Conservation (phyloP, 1,140 invertebrate genomes). For the Heliconius himera region DNA sequence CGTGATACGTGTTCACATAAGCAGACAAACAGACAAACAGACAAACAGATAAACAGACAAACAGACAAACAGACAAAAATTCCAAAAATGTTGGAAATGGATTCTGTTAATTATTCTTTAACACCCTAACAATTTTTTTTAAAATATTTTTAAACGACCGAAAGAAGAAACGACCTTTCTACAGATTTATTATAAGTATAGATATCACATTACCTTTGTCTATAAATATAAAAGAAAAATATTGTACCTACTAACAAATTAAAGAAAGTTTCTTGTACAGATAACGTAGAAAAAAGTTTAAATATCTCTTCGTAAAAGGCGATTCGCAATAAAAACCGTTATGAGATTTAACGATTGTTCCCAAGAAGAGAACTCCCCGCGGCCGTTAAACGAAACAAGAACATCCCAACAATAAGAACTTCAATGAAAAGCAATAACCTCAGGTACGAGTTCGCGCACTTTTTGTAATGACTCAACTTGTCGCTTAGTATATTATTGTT, state of each 20-base stretch:
- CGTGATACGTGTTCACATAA: no score
- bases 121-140: no score
- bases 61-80: no score
- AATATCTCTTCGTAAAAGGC: not conserved
- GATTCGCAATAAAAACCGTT: conserved; percentile 30
- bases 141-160: no score
- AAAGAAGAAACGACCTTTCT: no score
- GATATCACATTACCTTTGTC: not conserved
- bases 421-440: conserved; percentile 44
- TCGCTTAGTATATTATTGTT: conserved; percentile 11
- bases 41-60: no score
- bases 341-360: conserved; percentile 44
- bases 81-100: no score
- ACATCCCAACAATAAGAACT: conserved; percentile 44
- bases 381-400: conserved; percentile 44
- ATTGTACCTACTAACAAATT: not conserved
- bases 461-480: conserved; percentile 36
- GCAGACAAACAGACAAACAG: no score
- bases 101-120: no score
- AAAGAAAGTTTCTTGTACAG: not conserved
- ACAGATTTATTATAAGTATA: no score
- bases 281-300: not conserved
- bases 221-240: not conserved
- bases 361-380: conserved; percentile 29
- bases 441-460: conserved; percentile 38